Conservation (phyloP, 2,888 invertebrate genomes). For the Archips xylosteana region DNA sequence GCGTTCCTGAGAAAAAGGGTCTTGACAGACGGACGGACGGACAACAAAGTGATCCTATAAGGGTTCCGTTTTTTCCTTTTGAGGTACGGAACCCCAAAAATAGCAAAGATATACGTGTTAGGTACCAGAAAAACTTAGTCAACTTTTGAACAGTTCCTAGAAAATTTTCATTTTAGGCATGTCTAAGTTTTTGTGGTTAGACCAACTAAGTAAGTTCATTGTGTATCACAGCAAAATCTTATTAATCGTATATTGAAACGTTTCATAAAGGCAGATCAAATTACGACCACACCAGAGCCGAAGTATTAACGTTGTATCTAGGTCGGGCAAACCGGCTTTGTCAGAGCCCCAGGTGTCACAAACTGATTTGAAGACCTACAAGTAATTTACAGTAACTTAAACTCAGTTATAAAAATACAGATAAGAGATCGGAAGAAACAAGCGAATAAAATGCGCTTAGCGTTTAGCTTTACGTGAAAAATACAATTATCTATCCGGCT, state of each 20-base stretch:
- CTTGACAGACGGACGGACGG: no score
- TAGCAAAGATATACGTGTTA: no score
- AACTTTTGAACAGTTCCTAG: no score
- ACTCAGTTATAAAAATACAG: not conserved
- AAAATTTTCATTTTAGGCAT: no score
- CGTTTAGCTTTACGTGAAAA: slow-evolving; percentile 42
- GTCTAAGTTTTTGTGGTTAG: no score
- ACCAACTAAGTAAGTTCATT: no score
- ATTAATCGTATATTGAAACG: not conserved
- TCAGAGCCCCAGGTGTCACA: slow-evolving; percentile 3
- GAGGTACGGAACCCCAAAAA: no score
- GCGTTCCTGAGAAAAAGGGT: no score
- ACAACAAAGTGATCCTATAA: no score
- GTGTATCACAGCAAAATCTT: not conserved
- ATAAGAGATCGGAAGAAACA: not conserved
- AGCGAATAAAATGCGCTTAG: not conserved
- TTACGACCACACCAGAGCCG: slow-evolving; percentile 6
- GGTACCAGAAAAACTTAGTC: no score
- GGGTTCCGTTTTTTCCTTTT: no score
- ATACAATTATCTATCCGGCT: slow-evolving; percentile 53
- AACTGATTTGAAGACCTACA: slow-evolving; percentile 11
- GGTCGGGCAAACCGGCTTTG: slow-evolving; percentile 12
- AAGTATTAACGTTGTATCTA: not conserved
- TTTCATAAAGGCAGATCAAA: slow-evolving; percentile 2
- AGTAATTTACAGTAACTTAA: slow-evolving; percentile 4